Evolutionary conservation across 2,797 vertebrate species (phyloP).

Genomic region (Gymnoscopelus microlampas): DNA sequence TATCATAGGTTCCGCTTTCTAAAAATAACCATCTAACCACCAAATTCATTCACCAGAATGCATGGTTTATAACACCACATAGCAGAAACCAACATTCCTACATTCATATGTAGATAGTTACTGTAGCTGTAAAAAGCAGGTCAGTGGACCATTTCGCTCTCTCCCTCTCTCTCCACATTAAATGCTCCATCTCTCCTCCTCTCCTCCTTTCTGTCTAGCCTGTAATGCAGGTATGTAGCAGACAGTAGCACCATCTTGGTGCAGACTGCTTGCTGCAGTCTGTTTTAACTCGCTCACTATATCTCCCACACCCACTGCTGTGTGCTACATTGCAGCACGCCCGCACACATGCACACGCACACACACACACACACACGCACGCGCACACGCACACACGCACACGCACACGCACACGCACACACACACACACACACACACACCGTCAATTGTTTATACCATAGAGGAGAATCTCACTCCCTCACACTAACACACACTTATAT

Average conservation of each 20-base stretch:
- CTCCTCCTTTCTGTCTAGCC: not conserved
- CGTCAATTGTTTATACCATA: too few species aligned
- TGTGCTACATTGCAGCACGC: not conserved
- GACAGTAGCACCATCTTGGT: conserved; percentile 1
- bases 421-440: too few species aligned
- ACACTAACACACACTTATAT: not conserved
- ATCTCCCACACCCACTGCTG: conserved; percentile 1
- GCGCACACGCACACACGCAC: conserved; percentile 16
- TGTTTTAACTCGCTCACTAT: conserved; percentile 5
- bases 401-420: conserved; percentile 29
- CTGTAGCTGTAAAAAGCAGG: conserved; percentile 64
- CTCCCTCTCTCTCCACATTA: conserved; percentile 47
- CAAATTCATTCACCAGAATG: conserved; percentile 56
- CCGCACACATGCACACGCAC: not conserved
- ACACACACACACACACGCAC: conserved; percentile 11
- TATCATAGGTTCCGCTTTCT: too few species aligned
- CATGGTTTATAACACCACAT: conserved; percentile 43
- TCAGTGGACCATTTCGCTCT: conserved; percentile 60
- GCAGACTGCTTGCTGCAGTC: conserved; percentile 17
- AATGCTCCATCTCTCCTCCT: conserved; percentile 27
- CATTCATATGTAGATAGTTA: conserved; percentile 45
- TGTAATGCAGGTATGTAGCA: conserved; percentile 34
- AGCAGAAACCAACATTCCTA: conserved; percentile 33
- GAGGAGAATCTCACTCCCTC: not conserved
- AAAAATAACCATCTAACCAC: too few species aligned